Conservation (phyloP, 30 jellyfish, hydroid and myxozoan genomes). For the Pseudorhiza aurosa region DNA sequence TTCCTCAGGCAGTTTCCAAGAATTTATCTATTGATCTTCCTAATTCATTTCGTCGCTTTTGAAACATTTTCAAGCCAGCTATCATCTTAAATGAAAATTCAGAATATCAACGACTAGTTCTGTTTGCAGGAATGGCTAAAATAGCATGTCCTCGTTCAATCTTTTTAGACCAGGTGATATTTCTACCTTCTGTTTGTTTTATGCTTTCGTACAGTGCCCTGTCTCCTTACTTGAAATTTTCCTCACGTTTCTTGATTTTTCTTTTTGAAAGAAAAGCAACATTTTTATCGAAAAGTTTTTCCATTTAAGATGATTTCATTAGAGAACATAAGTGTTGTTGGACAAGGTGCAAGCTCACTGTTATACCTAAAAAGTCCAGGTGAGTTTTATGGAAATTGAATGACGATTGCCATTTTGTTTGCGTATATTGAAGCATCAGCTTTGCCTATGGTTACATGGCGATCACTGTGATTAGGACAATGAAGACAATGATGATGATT, state of each 20-base stretch:
- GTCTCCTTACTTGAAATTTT: too few relatives aligned
- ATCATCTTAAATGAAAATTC: too few relatives aligned
- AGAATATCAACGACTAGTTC: too few relatives aligned
- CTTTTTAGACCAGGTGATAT: slow-evolving; percentile 43
- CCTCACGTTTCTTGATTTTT: too few relatives aligned
- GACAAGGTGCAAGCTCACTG: slow-evolving; percentile 58
- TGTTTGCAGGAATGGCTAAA: slow-evolving; percentile 51
- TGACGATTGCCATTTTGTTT: too few relatives aligned
- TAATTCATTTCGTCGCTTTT: too few relatives aligned
- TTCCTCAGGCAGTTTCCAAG: not conserved
- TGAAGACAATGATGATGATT: not conserved
- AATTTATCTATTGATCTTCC: not conserved
- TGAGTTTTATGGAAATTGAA: not conserved
- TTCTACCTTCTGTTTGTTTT: not conserved
- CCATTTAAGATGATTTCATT: slow-evolving; percentile 5
- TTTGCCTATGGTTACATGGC: too few relatives aligned
- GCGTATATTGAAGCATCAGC: too few relatives aligned
- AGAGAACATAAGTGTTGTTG: slow-evolving; percentile 21
- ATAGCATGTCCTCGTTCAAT: slow-evolving; percentile 58
- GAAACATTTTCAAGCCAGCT: too few relatives aligned
- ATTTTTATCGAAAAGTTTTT: not conserved
- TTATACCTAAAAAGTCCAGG: slow-evolving; percentile 28
- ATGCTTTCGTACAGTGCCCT: not conserved
- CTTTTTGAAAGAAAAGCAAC: too few relatives aligned
- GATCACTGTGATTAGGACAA: not conserved